Base-by-base conservation (phyloP, 1,140 invertebrate genomes). In the Drosophila carrolli region DNA sequence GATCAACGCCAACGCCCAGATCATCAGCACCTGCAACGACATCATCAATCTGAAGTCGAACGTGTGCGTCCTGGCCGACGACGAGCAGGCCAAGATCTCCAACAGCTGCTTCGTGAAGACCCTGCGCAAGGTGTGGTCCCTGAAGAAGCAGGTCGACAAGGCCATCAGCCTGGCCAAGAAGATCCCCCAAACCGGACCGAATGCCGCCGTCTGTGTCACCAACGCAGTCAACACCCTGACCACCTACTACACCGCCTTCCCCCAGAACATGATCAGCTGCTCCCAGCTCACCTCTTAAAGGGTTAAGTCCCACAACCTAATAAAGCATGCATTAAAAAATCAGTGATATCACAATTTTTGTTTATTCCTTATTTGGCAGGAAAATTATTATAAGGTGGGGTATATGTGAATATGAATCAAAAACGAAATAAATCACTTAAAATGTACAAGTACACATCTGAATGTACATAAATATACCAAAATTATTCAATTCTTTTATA, bases 221-320 rank as follows among this genome's bases (percentile, higher is more conserved):
- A 14, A 67, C 14, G 59, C 81, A 6, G 67, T 73, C 10, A 72
- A 0, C 53, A 70, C 50, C 3, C 48, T 90, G 38, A 57, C 32
- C 41, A 50, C 23, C 47, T 83, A 86, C 59, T 90, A 86, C 62
- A 86, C 74, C 9, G 60, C 68, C 54, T 90, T 90, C 48, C 74
- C 79, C n/a, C 10, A 61, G 41, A 80, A 79, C 53, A 54, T 90
- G 4, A 19, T 51, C 40, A 0, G 7, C 37, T 90, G 88, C 61
- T 90, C 86, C 38, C 44, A 90, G 63, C 61, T 90, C 44, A 80
- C 82, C 46, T 73, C 71, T 19, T 74, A 74, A 16, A 13, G 9
- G 23, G 37, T 16, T 2, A 2, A 2, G 14, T 7, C 23, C 4
- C 4, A 5, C 16, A 14, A 54, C 1, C 3, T 0, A 40, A 16